Base-by-base conservation (phyloP, 35 echinoderm and acorn worm species). In the Chiridota heheva region DNA sequence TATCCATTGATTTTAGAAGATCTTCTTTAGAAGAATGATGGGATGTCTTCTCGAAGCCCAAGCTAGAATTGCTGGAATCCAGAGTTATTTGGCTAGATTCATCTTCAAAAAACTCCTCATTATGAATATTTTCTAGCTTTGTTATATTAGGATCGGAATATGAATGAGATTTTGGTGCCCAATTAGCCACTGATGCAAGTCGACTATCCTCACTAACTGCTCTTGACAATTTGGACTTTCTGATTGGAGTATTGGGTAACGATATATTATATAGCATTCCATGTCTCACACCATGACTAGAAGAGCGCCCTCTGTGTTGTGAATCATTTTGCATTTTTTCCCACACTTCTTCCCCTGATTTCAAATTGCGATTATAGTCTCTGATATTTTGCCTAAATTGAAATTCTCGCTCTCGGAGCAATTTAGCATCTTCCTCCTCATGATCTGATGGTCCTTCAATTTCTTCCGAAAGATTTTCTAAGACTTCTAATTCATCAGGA, bases 401-500 rank as follows among this genome's bases (percentile, higher is more conserved):
- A n/a, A n/a, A n/a, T n/a, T n/a, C n/a, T n/a, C n/a, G n/a, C n/a
- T n/a, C n/a, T 38, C 75, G 40, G 8, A 78, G 36, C 29, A 37
- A 60, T 16, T 60, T 60, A 57, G 75, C 75, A 60, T 78, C 36
- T 22, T 60, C 75, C 7, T 74, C 39, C 36, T 74, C 70, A 8
- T 27, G 31, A 31, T 74, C 70, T 17, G 53, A 78, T 4, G 31
- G 15, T 12, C 62, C 51, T 40, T 81, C 66, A 26, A 63, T 46
- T 73, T 73, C 78, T 47, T 89, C 86, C 1, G 77, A 58, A 42
- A 93, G 63, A 29, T 77, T 63, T 66, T 93, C 90, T 7, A 93
- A 58, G 12, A 85, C 90, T 78, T 93, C 90, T 36, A 93, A 42
- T 68, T 93, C 90, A 84, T 93, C 90, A 18, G 90, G 90, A 37